phyloP scores from a whole-genome alignment of 2,797 vertebrate genomes.

The Neosalanx taihuensis region DNA sequence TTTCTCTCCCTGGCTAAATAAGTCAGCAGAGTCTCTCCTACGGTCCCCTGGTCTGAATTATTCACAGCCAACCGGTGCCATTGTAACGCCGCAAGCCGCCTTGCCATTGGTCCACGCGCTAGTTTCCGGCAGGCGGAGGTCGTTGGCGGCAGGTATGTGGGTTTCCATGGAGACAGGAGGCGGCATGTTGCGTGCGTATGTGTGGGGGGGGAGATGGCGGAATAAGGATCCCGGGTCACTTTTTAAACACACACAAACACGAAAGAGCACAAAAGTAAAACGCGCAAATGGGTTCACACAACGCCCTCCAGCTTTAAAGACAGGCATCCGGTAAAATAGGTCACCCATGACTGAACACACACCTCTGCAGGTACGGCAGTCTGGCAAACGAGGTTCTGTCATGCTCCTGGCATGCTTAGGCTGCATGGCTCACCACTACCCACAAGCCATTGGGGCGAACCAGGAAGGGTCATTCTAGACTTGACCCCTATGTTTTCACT shows the following conservation, averaged over 20 bases:
- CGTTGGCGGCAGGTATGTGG: neutral
- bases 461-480: conserved; percentile 17
- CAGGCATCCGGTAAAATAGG: too few species aligned
- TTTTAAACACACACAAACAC: conserved; percentile 11
- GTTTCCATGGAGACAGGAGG: conserved; percentile 8
- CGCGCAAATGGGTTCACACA: neutral
- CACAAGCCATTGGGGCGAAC: conserved; percentile 20
- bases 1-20: conserved; percentile 66
- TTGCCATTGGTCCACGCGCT: neutral
- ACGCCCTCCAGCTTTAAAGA: too few species aligned
- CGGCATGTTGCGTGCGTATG: neutral
- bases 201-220: conserved; percentile 26
- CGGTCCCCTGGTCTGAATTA: conserved; percentile 66
- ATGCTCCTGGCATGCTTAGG: too few species aligned
- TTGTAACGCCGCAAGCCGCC: neutral
- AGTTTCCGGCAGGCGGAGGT: conserved; percentile 38
- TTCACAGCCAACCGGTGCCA: conserved; percentile 51
- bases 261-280: conserved; percentile 3
- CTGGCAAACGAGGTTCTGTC: neutral
- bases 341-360: neutral
- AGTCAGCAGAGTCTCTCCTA: conserved; percentile 50
- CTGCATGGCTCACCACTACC: neutral
- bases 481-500: too few species aligned
- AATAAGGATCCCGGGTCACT: conserved; percentile 1
- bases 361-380: neutral